A percentile compares a stretch with the other conserved stretches of the same genome.
Evolutionary conservation across 37 sponge, comb jelly and placozoan genomes (phyloP).

Genomic region (Bolinopsis microptera): DNA sequence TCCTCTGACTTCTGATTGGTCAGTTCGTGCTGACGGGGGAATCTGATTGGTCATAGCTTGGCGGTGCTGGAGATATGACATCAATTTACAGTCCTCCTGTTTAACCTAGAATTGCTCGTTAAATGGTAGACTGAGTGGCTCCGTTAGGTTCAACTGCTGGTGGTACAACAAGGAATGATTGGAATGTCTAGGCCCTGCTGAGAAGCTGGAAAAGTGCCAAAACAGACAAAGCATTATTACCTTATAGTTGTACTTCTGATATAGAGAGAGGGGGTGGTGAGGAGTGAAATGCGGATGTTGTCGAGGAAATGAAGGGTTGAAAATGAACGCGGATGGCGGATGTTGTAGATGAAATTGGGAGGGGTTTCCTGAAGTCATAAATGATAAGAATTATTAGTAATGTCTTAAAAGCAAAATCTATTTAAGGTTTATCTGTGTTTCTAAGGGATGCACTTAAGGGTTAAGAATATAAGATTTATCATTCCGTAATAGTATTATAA

Average conservation of each 20-base stretch:
- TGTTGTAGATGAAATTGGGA: not conserved
- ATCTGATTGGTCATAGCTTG: not conserved
- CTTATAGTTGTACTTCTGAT: not conserved
- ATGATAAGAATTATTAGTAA: not conserved
- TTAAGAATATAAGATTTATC: not conserved
- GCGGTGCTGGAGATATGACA: not conserved
- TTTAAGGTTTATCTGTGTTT: not conserved
- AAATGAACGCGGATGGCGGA: not conserved
- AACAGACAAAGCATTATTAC: not conserved
- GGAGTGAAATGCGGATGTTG: not conserved
- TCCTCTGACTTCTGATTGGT: not conserved
- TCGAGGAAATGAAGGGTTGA: not conserved
- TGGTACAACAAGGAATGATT: not conserved
- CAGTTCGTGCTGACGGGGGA: not conserved
- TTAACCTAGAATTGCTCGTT: not conserved
- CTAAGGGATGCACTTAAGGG: not conserved
- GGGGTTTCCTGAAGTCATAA: not conserved
- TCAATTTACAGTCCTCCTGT: not conserved
- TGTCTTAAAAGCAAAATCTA: too few relatives aligned
- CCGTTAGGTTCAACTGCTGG: not conserved
- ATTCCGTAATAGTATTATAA: not conserved
- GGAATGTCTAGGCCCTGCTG: not conserved
- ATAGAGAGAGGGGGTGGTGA: not conserved
- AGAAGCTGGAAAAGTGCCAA: not conserved
- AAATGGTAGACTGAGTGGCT: not conserved